phyloP scores from a whole-genome alignment of 2,888 invertebrate species.

The Dynastes tityus region DNA sequence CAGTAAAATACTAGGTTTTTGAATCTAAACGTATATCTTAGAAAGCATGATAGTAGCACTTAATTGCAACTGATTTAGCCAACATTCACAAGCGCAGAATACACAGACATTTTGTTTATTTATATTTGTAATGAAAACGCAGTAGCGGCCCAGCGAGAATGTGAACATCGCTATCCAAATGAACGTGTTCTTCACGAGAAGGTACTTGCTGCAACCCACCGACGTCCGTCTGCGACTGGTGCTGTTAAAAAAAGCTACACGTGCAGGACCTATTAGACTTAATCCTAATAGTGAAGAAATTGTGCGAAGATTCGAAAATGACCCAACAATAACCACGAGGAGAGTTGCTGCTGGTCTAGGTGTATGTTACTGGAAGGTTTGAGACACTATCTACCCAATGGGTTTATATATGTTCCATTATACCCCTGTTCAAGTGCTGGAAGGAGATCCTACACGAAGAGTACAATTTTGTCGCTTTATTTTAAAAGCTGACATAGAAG shows the following conservation, averaged over 20 bases:
- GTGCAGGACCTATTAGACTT: conserved; percentile 1
- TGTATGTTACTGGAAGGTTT: background rate
- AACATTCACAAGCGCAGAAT: too few species aligned
- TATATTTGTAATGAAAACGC: background rate
- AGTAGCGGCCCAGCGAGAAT: background rate
- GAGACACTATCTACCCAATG: background rate
- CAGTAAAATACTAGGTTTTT: too few species aligned
- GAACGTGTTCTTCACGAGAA: background rate
- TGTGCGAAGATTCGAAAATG: background rate
- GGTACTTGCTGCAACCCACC: background rate
- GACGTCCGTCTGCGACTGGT: background rate
- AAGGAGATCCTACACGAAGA: background rate
- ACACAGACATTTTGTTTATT: too few species aligned
- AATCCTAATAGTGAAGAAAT: conserved; percentile 3
- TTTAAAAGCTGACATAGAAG: background rate
- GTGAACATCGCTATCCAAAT: conserved; percentile 15
- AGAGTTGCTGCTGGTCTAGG: background rate
- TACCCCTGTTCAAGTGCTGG: background rate
- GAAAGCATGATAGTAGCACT: too few species aligned
- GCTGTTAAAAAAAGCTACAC: background rate
- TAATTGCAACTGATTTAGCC: too few species aligned
- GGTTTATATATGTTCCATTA: background rate
- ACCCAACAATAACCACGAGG: background rate
- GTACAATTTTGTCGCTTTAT: background rate
- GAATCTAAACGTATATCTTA: too few species aligned